Evolutionary conservation across 1,140 invertebrate genomes (phyloP), one percentile per base, ranked within the genome.

Genomic region (Leucophenga varia): DNA sequence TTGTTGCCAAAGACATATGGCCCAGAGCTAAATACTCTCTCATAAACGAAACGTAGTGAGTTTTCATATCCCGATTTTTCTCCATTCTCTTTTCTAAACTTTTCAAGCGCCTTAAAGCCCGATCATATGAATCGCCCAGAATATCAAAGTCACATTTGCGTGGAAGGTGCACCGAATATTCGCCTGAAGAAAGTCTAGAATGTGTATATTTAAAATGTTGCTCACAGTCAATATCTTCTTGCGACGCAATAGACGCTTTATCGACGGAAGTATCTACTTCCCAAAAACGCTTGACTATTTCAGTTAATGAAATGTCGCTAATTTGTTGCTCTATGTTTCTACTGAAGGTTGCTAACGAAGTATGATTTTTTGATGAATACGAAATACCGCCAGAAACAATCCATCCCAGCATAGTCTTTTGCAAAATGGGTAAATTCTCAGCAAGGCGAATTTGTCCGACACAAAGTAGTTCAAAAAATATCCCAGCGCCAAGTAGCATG

Each of bases 361-460:
- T 14, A 10, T 5, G 19, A 9, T 10, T 2, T 8, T 19, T 36
- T 35, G 10, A 42, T 18, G 14, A 5, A 10, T 13, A 20, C n/a
- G 13, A 10, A 4, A 43, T 25, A 28, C 35, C 35, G 3, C 31
- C 32, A 22, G 51, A 45, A 8, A 49, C 51, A 3, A 49, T 44
- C 51, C 47, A 53, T n/a, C 44, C 35, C 5, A 49, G 38, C 17
- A 19, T 34, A 1, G 51, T 49, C 22, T 53, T 49, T 25, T 53
- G 46, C 6, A 53, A 28, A 4, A 32, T 38, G 6, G 40, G 41
- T 14, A 28, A 28, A 9, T 31, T 41, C 18, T 25, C 8, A 13
- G 13, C 28, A 18, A 54, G n/a, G 1, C 21, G 34, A 31, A 48
- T 39, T 38, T 45, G 28, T 10, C 44, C 51, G 21, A 46, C 35